Base-by-base conservation (phyloP, 2,888 invertebrate species). In the Ormyrus pomaceus region DNA sequence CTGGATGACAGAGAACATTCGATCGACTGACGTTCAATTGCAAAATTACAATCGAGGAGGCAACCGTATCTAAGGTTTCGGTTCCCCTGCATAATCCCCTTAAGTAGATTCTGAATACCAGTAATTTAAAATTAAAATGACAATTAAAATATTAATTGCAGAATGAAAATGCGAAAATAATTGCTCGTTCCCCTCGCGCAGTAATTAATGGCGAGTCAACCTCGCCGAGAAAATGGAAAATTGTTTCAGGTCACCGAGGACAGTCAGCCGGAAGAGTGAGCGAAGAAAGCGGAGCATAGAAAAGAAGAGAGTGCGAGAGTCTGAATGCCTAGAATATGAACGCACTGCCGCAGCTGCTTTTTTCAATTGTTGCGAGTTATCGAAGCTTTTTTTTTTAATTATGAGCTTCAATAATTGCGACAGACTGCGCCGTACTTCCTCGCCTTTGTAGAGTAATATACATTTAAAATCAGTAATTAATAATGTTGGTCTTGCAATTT, bases 81-180 rank as follows among this genome's bases (percentile, higher is more conserved):
- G 46, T 8, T 34, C 34, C 4, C 45, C 7, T 53, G 53, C 8
- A n/a, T 34, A 58, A 69, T 56, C 7, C n/a, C 13, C 5, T 59
- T 11, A 19, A 66, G 66, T 66, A 6, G 19, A 66, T 11, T 51
- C 56, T 13, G 56, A 19, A 51, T 46, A 19, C 13, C 45, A 13
- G 34, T 51, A 10, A 77, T 65, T 56, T 51, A 76, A 34, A 58
- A 77, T 77, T 65, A 51, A 70, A 77, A 64, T 62, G 70, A 70
- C 56, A 69, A 70, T 70, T 77, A 77, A 77, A 71, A 71, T 71
- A 71, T 71, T 58, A 71, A 77, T 58, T 46, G 65, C 70, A 65
- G n/a, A 13, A 51, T 51, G 70, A 65, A 11, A 71, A 46, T 6
- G 65, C 45, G 51, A 71, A 65, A 70, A 77, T 77, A 70, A 77